Percentiles rank a stretch among this genome's conserved stretches.
Evolutionary conservation across 1,140 invertebrate species (phyloP).

Genomic region (Steinernema feltiae): DNA sequence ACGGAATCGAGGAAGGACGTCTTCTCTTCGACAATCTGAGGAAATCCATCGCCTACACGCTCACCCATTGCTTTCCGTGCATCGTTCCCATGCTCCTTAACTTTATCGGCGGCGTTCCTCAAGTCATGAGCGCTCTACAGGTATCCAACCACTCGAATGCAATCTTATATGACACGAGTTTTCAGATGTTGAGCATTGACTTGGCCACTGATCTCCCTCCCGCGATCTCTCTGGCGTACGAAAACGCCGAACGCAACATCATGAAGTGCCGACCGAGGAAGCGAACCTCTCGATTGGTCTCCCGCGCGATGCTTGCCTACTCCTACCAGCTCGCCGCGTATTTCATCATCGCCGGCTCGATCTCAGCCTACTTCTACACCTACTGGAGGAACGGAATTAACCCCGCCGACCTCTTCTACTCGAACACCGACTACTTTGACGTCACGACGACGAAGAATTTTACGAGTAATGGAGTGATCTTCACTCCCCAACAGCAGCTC

Average conservation of each 20-base stretch:
- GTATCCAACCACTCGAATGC: neutral
- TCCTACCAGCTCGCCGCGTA: slow-evolving; percentile 29
- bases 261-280: slow-evolving; percentile 48
- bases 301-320: slow-evolving; percentile 29
- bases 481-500: slow-evolving; percentile 21
- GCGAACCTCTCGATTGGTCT: slow-evolving; percentile 29
- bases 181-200: slow-evolving; percentile 36
- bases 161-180: neutral
- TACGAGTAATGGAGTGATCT: slow-evolving; percentile 16
- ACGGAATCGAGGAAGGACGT: slow-evolving; percentile 56
- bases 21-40: slow-evolving; percentile 61
- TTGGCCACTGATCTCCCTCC: slow-evolving; percentile 38
- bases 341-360: slow-evolving; percentile 28
- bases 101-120: slow-evolving; percentile 50
- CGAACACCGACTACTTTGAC: slow-evolving; percentile 26
- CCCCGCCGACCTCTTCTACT: slow-evolving; percentile 24
- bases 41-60: slow-evolving; percentile 59
- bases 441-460: slow-evolving; percentile 27
- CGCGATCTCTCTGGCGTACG: slow-evolving; percentile 50
- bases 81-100: slow-evolving; percentile 52
- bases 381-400: slow-evolving; percentile 28
- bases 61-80: slow-evolving; percentile 54
- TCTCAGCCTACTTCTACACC: slow-evolving; percentile 32
- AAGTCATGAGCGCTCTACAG: slow-evolving; percentile 47
- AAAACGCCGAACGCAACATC: slow-evolving; percentile 52